Conservation (phyloP, 2,888 invertebrate species). For the Carpatolechia fugitivella region DNA sequence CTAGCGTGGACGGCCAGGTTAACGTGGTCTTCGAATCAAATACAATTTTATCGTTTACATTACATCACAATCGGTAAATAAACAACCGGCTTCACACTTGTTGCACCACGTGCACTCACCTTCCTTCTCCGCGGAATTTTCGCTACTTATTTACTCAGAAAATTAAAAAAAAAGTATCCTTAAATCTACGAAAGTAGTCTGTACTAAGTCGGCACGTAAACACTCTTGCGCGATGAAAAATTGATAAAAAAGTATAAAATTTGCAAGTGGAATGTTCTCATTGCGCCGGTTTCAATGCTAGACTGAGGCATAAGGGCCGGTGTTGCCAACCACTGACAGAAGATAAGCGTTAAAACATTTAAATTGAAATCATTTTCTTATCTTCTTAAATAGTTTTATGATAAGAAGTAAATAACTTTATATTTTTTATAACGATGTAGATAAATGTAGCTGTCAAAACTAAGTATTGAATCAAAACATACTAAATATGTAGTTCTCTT, state of each 20-base stretch:
- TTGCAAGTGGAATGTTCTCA: constrained; percentile 55
- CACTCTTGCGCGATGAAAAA: constrained; percentile 56
- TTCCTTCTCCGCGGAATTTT: constrained; percentile 75
- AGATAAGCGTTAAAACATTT: too few relatives aligned
- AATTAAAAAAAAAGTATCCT: constrained; percentile 30
- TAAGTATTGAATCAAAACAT: too few relatives aligned
- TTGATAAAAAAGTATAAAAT: constrained; percentile 39
- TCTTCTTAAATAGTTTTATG: too few relatives aligned
- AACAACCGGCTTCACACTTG: not conserved
- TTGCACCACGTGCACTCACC: constrained; percentile 48
- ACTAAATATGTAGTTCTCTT: too few relatives aligned
- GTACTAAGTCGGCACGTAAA: constrained; percentile 58
- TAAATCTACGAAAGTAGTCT: constrained; percentile 14
- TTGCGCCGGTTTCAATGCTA: constrained; percentile 55
- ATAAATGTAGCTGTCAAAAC: too few relatives aligned
- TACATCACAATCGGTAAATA: not conserved
- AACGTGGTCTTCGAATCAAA: not conserved
- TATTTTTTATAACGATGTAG: too few relatives aligned
- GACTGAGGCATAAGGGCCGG: constrained; percentile 36
- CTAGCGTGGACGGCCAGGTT: too few relatives aligned
- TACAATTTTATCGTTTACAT: not conserved
- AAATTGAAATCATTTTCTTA: too few relatives aligned
- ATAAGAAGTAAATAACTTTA: too few relatives aligned
- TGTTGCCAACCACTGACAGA: too few relatives aligned
- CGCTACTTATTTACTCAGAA: constrained; percentile 35